Conservation (phyloP, 2,797 vertebrate species). For the Mormyrops boulengeri region DNA sequence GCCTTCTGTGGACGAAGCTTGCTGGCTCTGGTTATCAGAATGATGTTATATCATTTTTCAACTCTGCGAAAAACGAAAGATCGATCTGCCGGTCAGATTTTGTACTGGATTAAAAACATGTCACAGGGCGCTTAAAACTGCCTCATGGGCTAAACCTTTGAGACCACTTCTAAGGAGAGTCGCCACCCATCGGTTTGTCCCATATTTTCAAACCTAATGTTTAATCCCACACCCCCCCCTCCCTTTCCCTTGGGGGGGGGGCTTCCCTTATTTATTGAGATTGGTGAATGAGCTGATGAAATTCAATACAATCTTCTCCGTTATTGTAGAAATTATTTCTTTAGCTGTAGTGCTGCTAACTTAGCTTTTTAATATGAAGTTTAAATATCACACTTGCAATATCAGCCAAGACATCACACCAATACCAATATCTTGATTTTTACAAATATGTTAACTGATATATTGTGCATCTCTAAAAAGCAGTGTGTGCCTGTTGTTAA, state of each 20-base stretch:
- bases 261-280: neutral
- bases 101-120: neutral
- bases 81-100: neutral
- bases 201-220: neutral
- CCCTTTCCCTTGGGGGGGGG: neutral
- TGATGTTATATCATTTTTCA: neutral
- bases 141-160: neutral
- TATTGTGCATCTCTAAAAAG: neutral
- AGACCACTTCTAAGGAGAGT: neutral
- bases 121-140: neutral
- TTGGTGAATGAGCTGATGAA: neutral
- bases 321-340: neutral
- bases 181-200: neutral
- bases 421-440: neutral
- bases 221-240: neutral
- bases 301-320: neutral
- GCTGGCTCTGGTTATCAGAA: neutral
- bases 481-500: neutral
- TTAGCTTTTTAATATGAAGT: neutral
- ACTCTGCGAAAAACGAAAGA: neutral
- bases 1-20: neutral
- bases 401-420: neutral
- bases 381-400: neutral
- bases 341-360: neutral
- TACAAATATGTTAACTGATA: neutral